phyloP scores from a whole-genome alignment of 2,888 invertebrate species.

The Limnephilus marmoratus region DNA sequence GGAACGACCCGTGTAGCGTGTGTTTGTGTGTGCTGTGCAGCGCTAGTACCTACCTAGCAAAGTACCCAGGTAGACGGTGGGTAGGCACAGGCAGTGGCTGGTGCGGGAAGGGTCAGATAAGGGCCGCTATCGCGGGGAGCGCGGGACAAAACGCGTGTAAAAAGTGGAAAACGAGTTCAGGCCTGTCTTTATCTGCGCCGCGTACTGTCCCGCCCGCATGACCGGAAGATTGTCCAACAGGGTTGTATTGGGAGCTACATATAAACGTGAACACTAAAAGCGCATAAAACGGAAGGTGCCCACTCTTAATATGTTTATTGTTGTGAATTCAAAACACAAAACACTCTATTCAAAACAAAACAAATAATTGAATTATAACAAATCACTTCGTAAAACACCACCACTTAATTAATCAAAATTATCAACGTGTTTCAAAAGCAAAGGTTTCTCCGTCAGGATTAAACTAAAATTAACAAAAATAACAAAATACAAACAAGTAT shows the following conservation, averaged over 20 bases:
- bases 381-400: no score
- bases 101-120: slow-evolving; percentile 12
- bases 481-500: no score
- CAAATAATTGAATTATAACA: no score
- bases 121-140: slow-evolving; percentile 30
- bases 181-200: slow-evolving; percentile 37
- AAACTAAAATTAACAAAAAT: no score
- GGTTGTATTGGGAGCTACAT: background rate
- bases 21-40: background rate
- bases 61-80: background rate
- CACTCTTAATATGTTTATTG: background rate
- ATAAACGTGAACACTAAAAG: no score
- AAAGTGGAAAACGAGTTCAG: slow-evolving; percentile 50
- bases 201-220: slow-evolving; percentile 54
- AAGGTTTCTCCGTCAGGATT: no score
- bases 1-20: background rate
- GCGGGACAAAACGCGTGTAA: slow-evolving; percentile 30
- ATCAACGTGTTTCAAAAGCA: no score
- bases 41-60: background rate
- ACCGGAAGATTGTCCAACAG: slow-evolving; percentile 39
- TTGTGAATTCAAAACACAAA: background rate
- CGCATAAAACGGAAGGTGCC: background rate
- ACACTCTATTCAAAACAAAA: background rate
- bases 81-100: background rate
- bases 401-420: no score